These are phyloP conservation scores for Medauroidea extradentata DNA, from an alignment of 1,140 invertebrate species.

Conservation along the genomic window DNA sequence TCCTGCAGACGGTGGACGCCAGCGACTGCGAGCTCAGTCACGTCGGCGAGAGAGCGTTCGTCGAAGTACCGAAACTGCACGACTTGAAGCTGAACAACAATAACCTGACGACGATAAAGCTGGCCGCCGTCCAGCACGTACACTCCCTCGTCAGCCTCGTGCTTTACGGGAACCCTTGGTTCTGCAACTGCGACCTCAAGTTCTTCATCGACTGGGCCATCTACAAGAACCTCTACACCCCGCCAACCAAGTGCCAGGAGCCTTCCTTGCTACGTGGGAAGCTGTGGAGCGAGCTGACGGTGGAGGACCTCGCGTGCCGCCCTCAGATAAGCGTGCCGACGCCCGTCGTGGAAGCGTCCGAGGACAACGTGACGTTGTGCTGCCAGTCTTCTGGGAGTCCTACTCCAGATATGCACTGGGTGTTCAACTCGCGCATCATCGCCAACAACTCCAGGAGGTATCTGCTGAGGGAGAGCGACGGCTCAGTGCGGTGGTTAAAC, in stretches of 20 bases:
- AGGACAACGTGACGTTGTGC: slow-evolving; percentile 44
- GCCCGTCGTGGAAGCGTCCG: slow-evolving; percentile 42
- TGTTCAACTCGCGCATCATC: slow-evolving; percentile 59
- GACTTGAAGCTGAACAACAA: slow-evolving; percentile 69
- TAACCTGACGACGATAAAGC: slow-evolving; percentile 53
- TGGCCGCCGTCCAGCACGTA: slow-evolving; percentile 56
- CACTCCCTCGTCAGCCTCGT: slow-evolving; percentile 65
- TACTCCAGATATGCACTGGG: slow-evolving; percentile 69
- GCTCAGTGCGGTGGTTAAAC: slow-evolving; percentile 61
- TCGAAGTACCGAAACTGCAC: slow-evolving; percentile 60
- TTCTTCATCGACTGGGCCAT: slow-evolving; percentile 73
- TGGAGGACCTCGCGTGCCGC: slow-evolving; percentile 77
- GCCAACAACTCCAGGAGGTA: slow-evolving; percentile 48
- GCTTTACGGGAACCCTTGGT: slow-evolving; percentile 79
- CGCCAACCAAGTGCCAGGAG: slow-evolving; percentile 63
- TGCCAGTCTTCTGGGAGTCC: slow-evolving; percentile 76
- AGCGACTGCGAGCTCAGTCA: slow-evolving; percentile 64
- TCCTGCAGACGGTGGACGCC: slow-evolving; percentile 69
- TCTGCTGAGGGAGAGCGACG: slow-evolving; percentile 28
- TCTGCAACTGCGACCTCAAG: slow-evolving; percentile 79
- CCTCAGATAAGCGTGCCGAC: slow-evolving; percentile 59
- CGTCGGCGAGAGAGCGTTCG: slow-evolving; percentile 67
- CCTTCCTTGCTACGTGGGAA: slow-evolving; percentile 60
- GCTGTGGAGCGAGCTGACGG: slow-evolving; percentile 63
- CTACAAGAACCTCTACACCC: slow-evolving; percentile 63